A percentile compares a stretch with the other conserved stretches of the same genome.
These are phyloP conservation scores for Homarus americanus DNA, from an alignment of 1,140 invertebrate genomes.

Conservation along the genomic window DNA sequence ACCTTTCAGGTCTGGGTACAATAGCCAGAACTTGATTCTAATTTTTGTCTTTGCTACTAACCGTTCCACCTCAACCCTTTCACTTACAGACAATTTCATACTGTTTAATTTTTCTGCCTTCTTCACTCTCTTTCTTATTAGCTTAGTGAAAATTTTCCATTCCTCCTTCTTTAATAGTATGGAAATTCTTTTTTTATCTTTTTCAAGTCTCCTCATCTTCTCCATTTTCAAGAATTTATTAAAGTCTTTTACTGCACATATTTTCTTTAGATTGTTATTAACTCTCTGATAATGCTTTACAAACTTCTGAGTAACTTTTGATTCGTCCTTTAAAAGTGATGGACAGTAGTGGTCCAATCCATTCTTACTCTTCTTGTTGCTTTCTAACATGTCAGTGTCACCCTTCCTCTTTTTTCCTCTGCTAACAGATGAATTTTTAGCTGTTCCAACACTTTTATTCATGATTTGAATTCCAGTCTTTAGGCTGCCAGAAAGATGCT, in stretches of 20 bases:
- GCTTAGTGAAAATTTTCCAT: neutral
- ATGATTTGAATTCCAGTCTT: neutral
- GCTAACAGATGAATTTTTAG: neutral
- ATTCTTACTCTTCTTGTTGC: neutral
- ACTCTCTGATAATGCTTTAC: constrained; percentile 10
- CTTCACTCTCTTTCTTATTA: neutral
- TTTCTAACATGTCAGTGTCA: neutral
- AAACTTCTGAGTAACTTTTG: neutral
- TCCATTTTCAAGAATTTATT: neutral
- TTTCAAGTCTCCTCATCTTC: neutral
- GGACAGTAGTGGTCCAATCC: neutral
- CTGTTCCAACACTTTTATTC: neutral
- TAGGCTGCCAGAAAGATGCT: neutral
- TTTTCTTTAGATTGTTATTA: neutral
- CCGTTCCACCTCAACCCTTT: neutral
- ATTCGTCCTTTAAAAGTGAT: neutral
- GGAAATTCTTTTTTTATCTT: constrained; percentile 1
- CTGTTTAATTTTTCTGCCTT: neutral
- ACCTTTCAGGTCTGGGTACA: constrained; percentile 28
- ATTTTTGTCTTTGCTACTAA: constrained; percentile 14
- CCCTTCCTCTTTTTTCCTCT: neutral
- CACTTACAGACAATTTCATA: neutral
- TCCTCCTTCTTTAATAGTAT: constrained; percentile 1
- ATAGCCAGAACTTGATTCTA: constrained; percentile 31
- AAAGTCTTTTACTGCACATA: neutral